Base-by-base conservation (phyloP, 1,140 invertebrate species). In the Polypedilum vanderplanki region DNA sequence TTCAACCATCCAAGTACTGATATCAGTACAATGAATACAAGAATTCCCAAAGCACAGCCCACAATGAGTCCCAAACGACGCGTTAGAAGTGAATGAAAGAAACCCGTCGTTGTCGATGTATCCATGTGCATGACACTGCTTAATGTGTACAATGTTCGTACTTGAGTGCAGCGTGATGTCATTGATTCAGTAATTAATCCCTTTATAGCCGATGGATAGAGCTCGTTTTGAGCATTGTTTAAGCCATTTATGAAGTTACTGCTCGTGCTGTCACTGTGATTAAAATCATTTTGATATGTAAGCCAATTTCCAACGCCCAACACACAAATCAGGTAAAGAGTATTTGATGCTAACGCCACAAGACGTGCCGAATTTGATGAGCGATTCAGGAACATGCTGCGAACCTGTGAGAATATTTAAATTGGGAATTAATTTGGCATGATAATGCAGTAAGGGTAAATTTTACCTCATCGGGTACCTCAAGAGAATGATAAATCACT, bases 1-100 rank as follows among this genome's bases (percentile, higher is more conserved):
- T 94, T 93, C 77, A 94, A 87, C 80, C 93, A 94, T 18, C 91
- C 91, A n/a, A 95, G 84, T 33, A 91, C 88, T 1, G 92, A 91
- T 1, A 94, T 89, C 76, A 94, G 85, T 0, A 93, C 88, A 18
- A 95, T 85, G 78, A 95, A 93, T 7, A 95, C 91, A 18, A 93
- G 87, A 79, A 93, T 91, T 75, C 92, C 93, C 87, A 95, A 89
- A 76, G 90, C 92, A 79, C 90, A 91, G 46, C 93, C 93, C 7
- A 95, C 89, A 75, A 95, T 93, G 46, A 95, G 87, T 18, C 93
- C 93, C 17, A 96, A 83, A 75, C 93, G 85, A 46, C 92, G 85
- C 0, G 91, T 92, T 8, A 94, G 82, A 75, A 93, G 89, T 24
- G 86, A 88, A 77, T 87, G 87, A 20, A 89, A 87, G 15, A 87